Evolutionary conservation across 2,888 invertebrate genomes (phyloP).

Genomic region (Autographa gamma): DNA sequence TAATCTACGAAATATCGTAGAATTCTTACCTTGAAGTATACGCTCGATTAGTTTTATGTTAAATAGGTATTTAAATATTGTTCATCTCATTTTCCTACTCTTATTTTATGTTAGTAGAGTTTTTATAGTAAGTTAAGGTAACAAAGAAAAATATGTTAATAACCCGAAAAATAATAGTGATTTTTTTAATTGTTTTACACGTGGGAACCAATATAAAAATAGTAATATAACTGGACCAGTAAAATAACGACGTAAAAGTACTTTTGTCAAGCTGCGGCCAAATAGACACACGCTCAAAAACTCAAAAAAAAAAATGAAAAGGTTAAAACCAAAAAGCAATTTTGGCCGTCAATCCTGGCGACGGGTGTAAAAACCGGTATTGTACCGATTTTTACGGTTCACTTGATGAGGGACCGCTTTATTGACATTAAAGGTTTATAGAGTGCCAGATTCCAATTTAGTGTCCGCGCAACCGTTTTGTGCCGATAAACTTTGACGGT

Average conservation of each 20-base stretch:
- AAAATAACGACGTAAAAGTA: too few species aligned
- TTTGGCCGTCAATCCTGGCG: conserved; percentile 28
- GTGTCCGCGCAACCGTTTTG: conserved; percentile 61
- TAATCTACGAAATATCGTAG: conserved; percentile 35
- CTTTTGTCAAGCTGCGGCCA: background rate
- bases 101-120: background rate
- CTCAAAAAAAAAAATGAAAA: conserved; percentile 18
- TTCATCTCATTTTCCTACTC: conserved; percentile 8
- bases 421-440: conserved; percentile 83
- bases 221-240: too few species aligned
- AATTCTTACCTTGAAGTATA: conserved; percentile 27
- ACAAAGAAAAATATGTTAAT: too few species aligned
- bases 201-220: too few species aligned
- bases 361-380: conserved; percentile 65
- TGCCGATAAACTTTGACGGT: conserved; percentile 71
- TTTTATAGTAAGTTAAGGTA: background rate
- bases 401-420: conserved; percentile 76
- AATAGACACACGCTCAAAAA: conserved; percentile 20
- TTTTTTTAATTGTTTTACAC: too few species aligned
- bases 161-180: too few species aligned
- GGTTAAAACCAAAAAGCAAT: conserved; percentile 27
- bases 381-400: conserved; percentile 75
- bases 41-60: conserved; percentile 27
- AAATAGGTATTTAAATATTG: conserved; percentile 16
- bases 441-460: conserved; percentile 80